Evolutionary conservation across 2,113 vertebrate species (phyloP).

Genomic region (Bothrops jararaca): DNA sequence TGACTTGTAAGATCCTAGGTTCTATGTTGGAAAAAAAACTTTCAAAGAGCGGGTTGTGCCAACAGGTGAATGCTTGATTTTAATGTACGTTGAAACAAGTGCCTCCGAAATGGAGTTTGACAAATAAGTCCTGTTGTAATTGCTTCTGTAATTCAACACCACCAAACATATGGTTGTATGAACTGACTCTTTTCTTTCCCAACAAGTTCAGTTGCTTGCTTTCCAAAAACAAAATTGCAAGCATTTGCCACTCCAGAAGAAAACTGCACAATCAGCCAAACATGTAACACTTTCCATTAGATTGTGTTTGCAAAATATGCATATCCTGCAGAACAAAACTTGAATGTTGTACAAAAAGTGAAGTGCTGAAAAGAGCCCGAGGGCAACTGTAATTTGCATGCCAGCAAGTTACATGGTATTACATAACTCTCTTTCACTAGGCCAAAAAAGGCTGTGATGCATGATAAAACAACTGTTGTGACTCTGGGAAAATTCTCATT

Average conservation of each 20-base stretch:
- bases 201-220: neutral
- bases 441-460: neutral
- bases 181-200: neutral
- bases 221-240: conserved; percentile 16
- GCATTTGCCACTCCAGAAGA: neutral
- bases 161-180: neutral
- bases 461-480: neutral
- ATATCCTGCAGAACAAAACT: conserved; percentile 22
- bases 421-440: neutral
- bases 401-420: conserved; percentile 25
- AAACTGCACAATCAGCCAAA: conserved; percentile 30
- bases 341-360: neutral
- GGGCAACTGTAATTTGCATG: conserved; percentile 19
- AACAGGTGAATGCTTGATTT: neutral
- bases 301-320: conserved; percentile 23
- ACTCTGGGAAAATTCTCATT: neutral
- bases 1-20: neutral
- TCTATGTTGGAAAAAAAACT: neutral
- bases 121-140: neutral
- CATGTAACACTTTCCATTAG: conserved; percentile 19
- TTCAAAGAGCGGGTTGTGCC: neutral
- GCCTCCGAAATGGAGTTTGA: neutral
- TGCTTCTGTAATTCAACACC: neutral
- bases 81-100: neutral
- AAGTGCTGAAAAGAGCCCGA: conserved; percentile 8